Percentiles rank a stretch among this genome's conserved stretches.
These are phyloP conservation scores for Myrmecophaga tridactyla DNA, from an alignment of 2,113 vertebrate species.

Conservation along the genomic window DNA sequence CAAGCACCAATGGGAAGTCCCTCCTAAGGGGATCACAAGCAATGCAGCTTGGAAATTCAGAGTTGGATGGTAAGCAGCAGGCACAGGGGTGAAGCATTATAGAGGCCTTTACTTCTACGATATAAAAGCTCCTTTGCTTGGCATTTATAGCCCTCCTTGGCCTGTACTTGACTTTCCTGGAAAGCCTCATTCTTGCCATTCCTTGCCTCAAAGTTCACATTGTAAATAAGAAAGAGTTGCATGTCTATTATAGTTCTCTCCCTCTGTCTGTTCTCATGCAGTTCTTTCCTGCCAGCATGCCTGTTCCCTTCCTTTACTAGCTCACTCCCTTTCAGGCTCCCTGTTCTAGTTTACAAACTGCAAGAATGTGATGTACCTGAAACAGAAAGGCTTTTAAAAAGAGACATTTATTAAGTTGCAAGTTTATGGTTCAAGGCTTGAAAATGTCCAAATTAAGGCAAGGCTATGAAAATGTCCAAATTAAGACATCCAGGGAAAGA, in stretches of 20 bases:
- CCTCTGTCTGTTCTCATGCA: background rate
- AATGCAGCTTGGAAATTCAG: background rate
- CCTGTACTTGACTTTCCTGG: accelerated
- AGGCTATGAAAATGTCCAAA: no score
- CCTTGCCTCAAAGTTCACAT: background rate
- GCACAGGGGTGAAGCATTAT: background rate
- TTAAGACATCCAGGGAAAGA: no score
- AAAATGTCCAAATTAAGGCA: no score
- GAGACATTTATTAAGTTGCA: no score
- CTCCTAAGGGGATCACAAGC: accelerated
- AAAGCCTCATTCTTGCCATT: background rate
- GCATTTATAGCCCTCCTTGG: no score
- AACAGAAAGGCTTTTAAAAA: no score
- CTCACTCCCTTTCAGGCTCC: accelerated
- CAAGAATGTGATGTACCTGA: no score
- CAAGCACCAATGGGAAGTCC: no score
- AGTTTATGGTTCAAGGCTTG: no score
- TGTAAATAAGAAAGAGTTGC: background rate
- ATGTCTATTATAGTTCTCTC: accelerated
- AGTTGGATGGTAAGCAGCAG: accelerated
- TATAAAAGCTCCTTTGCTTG: background rate
- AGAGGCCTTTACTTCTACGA: background rate
- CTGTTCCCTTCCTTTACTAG: no score
- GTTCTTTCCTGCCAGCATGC: no score
- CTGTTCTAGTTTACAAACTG: no score